Evolutionary conservation across 1,140 invertebrate species (phyloP).

Genomic region (Latrodectus geometricus): DNA sequence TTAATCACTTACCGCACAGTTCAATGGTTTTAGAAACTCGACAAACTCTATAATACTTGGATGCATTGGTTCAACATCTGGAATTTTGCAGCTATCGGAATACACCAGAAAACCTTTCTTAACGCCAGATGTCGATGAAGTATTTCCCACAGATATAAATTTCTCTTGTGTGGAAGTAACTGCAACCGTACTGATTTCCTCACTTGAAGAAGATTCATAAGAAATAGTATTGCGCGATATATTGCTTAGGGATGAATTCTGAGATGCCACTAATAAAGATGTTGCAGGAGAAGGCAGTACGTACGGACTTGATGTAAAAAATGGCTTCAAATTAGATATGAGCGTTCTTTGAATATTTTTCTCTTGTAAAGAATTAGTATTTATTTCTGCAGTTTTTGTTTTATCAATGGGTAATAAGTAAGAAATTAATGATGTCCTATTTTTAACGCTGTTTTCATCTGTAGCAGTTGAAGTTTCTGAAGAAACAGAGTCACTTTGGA

Average conservation of each 20-base stretch:
- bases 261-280: too few relatives aligned
- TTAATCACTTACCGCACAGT: slow-evolving; percentile 23
- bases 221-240: neutral
- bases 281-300: too few relatives aligned
- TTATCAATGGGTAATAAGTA: too few relatives aligned
- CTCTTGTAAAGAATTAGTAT: neutral
- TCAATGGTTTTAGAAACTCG: neutral
- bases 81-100: slow-evolving; percentile 51
- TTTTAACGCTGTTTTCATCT: too few relatives aligned
- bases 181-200: neutral
- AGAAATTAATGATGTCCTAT: too few relatives aligned
- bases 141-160: neutral
- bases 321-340: too few relatives aligned
- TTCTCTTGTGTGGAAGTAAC: neutral
- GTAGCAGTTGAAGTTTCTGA: too few relatives aligned
- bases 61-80: slow-evolving; percentile 52
- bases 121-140: neutral
- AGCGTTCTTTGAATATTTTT: neutral
- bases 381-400: neutral
- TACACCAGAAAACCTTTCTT: slow-evolving; percentile 40
- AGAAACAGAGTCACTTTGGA: neutral
- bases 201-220: neutral
- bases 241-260: too few relatives aligned
- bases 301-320: too few relatives aligned
- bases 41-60: slow-evolving; percentile 39